Base-by-base conservation (phyloP, 2,888 invertebrate genomes). In the Mesorhabditis spiculigera region DNA sequence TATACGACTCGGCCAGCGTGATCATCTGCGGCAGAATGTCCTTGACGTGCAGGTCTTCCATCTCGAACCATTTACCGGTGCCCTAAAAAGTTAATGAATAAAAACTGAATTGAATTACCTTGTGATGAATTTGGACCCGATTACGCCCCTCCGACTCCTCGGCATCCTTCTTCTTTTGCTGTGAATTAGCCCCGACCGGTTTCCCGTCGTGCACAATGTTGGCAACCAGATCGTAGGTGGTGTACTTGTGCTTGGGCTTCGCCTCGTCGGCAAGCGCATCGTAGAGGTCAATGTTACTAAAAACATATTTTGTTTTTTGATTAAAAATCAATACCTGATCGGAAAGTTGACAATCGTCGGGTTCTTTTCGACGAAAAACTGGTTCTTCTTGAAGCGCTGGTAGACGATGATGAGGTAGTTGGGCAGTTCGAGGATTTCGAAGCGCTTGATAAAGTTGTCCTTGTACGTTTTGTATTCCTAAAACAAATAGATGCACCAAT, bases 281-380 rank as follows among this genome's bases (percentile, higher is more conserved):
- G 13, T 93, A 94, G 87, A 98, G 93, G 88, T 98, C 97, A 4
- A 98, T 93, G 87, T 95, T 95, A 86, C 94, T 95, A 86, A 63
- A 88, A 89, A 77, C 16, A 1, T 16, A 58, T 10, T 16, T 62
- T 62, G 10, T 42, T 28, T 50, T 28, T 41, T 3, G 41, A 42
- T 43, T 3, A 3, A 4, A 64, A 43, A 70, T 44, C 65, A 92
- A 91, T 89, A 95, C 94, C 94, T 95, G 73, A 98, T 94, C 4
- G 98, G 98, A 87, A 99, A 99, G 87, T 99, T 99, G 4, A 99
- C 97, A 85, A 99, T 99, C 0, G 98, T 99, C 1, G 96, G 96
- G 89, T 99, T 99, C 88, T 99, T 99, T 87, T 99, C 98, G 28
- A 95, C 90, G 85, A 95, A 98, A 88, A 97, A 99, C 5, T 95